These are phyloP conservation scores for Lordiphosa collinella DNA, from an alignment of 1,140 invertebrate genomes.

Conservation along the genomic window DNA sequence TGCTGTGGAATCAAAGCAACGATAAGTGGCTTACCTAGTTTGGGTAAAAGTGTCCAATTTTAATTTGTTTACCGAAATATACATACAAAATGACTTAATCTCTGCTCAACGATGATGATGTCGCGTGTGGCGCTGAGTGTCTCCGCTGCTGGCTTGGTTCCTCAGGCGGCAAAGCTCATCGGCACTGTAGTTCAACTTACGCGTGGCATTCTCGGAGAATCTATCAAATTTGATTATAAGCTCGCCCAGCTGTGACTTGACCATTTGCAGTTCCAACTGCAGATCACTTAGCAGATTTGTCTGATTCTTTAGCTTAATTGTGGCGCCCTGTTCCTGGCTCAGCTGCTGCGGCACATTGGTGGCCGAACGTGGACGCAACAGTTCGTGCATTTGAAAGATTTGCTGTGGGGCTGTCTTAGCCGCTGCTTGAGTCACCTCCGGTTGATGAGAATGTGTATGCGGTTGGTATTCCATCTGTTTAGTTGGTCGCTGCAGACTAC, in stretches of 20 bases:
- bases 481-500: slow-evolving; percentile 49
- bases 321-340: slow-evolving; percentile 42
- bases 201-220: slow-evolving; percentile 57
- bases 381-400: slow-evolving; percentile 53
- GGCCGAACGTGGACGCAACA: slow-evolving; percentile 67
- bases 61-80: no score
- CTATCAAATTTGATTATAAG: slow-evolving; percentile 58
- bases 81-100: no score
- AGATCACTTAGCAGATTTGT: slow-evolving; percentile 50
- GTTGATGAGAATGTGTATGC: slow-evolving; percentile 9
- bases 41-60: no score
- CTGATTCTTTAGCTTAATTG: slow-evolving; percentile 54
- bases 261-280: slow-evolving; percentile 41
- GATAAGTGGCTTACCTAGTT: slow-evolving; percentile 51
- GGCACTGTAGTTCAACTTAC: slow-evolving; percentile 63
- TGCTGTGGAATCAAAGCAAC: slow-evolving; percentile 72
- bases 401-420: slow-evolving; percentile 10
- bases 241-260: slow-evolving; percentile 53
- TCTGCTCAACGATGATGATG: slow-evolving; percentile 30
- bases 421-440: neutral
- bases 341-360: slow-evolving; percentile 73
- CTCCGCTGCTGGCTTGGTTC: slow-evolving; percentile 31
- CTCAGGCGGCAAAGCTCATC: slow-evolving; percentile 67
- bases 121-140: slow-evolving; percentile 24
- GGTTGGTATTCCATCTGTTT: slow-evolving; percentile 13